A percentile compares a stretch with the other conserved stretches of the same genome.
Evolutionary conservation across 2,797 vertebrate species (phyloP).

Genomic region (Eulemur albifrons): DNA sequence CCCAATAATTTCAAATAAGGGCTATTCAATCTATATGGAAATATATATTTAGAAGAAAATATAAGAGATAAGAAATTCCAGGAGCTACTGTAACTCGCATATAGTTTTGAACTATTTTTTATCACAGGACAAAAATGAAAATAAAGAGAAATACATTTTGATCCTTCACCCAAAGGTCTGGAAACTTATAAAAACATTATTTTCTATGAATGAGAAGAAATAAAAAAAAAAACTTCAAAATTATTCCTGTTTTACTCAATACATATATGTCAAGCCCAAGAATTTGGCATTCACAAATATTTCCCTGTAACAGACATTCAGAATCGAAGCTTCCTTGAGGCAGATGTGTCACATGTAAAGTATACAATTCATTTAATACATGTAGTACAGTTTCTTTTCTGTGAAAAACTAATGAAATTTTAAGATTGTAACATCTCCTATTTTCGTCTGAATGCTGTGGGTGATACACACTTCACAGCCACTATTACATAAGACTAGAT

Average conservation of each 20-base stretch:
- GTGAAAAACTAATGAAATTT: neutral
- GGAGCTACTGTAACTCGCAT: neutral
- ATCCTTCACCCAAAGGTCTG: neutral
- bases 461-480: neutral
- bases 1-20: neutral
- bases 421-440: neutral
- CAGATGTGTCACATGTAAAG: neutral
- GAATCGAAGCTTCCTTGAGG: neutral
- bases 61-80: neutral
- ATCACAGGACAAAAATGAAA: neutral
- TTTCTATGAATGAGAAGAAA: conserved; percentile 16
- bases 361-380: neutral
- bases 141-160: neutral
- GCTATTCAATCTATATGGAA: neutral
- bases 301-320: neutral
- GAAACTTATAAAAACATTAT: neutral
- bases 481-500: neutral
- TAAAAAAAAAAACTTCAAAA: neutral
- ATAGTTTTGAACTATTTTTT: neutral
- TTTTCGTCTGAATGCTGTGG: neutral
- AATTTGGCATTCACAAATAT: neutral
- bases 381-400: neutral
- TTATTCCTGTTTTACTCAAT: neutral
- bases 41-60: neutral
- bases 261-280: neutral